Conservation (phyloP, 2,113 vertebrate genomes). For the Poicephalus meyeri region DNA sequence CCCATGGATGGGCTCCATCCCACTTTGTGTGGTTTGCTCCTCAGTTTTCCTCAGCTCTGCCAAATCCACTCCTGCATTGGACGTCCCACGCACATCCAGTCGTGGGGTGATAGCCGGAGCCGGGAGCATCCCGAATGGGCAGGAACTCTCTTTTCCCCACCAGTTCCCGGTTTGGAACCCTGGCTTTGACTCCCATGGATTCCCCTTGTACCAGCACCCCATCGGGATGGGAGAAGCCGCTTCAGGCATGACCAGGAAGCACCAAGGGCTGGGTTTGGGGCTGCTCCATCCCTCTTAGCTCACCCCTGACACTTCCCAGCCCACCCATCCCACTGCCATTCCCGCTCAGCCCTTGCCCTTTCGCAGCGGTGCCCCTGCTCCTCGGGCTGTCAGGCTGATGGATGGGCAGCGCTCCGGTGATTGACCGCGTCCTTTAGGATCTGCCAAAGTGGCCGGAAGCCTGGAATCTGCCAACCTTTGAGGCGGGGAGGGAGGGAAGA, state of each 20-base stretch:
- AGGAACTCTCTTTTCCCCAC: background rate
- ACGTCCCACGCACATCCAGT: background rate
- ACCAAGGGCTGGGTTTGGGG: background rate
- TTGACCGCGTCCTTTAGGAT: constrained; percentile 19
- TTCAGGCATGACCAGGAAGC: background rate
- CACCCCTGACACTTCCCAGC: background rate
- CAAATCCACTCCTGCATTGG: background rate
- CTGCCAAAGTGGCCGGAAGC: background rate
- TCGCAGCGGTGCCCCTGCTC: constrained; percentile 45
- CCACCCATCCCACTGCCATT: background rate
- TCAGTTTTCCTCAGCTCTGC: background rate
- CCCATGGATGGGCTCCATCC: background rate
- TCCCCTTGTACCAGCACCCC: background rate
- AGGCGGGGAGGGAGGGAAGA: background rate
- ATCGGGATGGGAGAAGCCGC: fast-evolving
- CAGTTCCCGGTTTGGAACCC: background rate
- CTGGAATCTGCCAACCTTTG: constrained; percentile 5
- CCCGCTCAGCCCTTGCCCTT: constrained; percentile 29
- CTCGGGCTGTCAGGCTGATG: constrained; percentile 45
- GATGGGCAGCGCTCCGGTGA: background rate
- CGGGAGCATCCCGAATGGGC: background rate
- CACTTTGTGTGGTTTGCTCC: background rate
- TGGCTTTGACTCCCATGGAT: fast-evolving
- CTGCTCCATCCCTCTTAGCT: background rate
- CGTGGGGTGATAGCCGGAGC: background rate